Base-by-base conservation (phyloP, 2,888 invertebrate genomes). In the Pristionchus mayeri region DNA sequence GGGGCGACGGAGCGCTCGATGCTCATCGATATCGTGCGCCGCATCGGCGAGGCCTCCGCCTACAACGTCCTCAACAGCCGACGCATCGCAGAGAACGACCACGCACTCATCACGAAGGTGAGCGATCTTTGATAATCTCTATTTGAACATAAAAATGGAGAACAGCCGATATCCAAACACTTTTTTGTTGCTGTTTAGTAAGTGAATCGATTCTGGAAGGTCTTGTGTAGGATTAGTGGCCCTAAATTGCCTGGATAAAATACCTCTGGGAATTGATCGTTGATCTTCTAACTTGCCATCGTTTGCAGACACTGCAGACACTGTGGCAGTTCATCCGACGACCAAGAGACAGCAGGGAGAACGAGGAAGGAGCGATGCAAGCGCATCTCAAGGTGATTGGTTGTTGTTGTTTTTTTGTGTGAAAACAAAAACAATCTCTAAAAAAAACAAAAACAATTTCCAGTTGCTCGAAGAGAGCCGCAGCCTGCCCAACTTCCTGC, bases 21-120 rank as follows among this genome's bases (percentile, higher is more conserved):
- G 50, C 75, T 84, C 34, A 52, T 75, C 16, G 84, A 84, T 11
- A 84, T 84, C 37, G 71, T 84, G 37, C 30, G 75, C 21, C 48
- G 52, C 37, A 84, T 84, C 16, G 84, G 81, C 40, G 80, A 80
- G 57, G 34, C n/a, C 16, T 24, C 16, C 21, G 80, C 80, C 6
- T 4, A 2, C 37, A 24, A 3, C 27, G 34, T 78, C 50, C n/a
- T n/a, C n/a, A 50, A 30, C 18, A 48, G 13, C 21, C 48, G 18
- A 30, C 48, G 27, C 11, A 6, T 13, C 7, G 24, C 7, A 4
- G 50, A 78, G 76, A 78, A 21, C 1, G 50, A 50, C 24, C 37
- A 50, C 3, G 76, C 76, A 48, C 76, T 48, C 24, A 4, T 78
- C 48, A 9, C 7, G 2, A 27, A 3, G 27, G 76, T 78, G 18